Evolutionary conservation across 2,888 invertebrate genomes (phyloP), one percentile per base, ranked within the genome.

Genomic region (Hypselothyrea guttata): DNA sequence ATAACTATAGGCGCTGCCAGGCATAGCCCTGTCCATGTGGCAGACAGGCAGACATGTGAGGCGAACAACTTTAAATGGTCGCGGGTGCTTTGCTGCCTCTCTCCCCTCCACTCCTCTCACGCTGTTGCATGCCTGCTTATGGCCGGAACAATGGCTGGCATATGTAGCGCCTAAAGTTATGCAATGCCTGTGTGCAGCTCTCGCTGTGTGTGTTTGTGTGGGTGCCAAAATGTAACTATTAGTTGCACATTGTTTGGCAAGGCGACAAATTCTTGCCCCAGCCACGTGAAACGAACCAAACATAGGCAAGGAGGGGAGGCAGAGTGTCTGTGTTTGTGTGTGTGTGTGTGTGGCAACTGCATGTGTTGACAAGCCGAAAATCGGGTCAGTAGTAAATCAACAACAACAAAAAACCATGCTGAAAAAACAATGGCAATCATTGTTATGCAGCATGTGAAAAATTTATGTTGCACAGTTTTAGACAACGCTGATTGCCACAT

Each of bases 361-460:
- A 62, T 77, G 75, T 82, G 83, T 71, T 82, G 75, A 85, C 86
- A 72, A 68, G 75, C 78, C 67, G 78, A 84, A 83, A 81, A 83
- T 85, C 79, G 84, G 81, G 81, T 81, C 79, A 81, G 84, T 77
- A 85, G 85, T 83, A 79, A 79, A 85, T 81, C 85, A 81, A 72
- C 83, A 81, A 63, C 52, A 61, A 51, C 11, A 67, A 71, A 68
- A 56, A 41, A 60, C 41, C 38, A 18, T 27, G 41, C 37, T 31
- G 51, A 5, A 58, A 66, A 55, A 78, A 79, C 83, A 78, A 79
- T 69, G 70, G 65, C 83, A 72, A 71, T 82, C 74, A 74, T 84
- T 77, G 84, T 81, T 81, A 62, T 63, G 72, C 38, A 59, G 79
- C 71, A 52, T 55, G 64, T 67, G 69, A 64, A 79, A 77, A 77